Evolutionary conservation across 2,888 invertebrate species (phyloP).

Genomic region (Acanthopleura granulata): DNA sequence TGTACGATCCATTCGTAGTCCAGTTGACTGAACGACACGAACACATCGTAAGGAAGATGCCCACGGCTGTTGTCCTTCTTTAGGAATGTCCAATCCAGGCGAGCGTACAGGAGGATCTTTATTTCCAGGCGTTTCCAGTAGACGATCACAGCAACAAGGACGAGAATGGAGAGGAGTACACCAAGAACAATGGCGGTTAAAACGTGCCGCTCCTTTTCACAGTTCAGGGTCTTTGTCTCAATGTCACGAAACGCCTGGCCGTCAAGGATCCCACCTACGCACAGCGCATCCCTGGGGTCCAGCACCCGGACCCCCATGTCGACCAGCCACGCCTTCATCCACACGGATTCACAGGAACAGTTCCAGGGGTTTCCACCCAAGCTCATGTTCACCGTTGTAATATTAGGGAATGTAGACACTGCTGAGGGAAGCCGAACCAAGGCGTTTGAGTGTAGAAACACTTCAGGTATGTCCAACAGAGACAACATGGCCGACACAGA

Average conservation of each 20-base stretch:
- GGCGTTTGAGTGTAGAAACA: not conserved
- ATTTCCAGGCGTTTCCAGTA: not conserved
- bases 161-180: not conserved
- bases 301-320: not conserved
- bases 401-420: not conserved
- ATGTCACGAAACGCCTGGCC: not conserved
- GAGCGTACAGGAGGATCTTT: not conserved
- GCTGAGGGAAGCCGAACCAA: not conserved
- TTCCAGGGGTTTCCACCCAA: not conserved
- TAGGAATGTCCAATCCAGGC: not conserved
- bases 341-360: not conserved
- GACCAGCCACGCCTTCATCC: not conserved
- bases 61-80: not conserved
- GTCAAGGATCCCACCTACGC: not conserved
- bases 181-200: not conserved
- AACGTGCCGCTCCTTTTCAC: not conserved
- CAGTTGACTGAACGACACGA: slow-evolving; percentile 89
- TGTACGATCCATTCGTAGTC: slow-evolving; percentile 89
- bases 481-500: not conserved
- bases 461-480: not conserved
- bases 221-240: not conserved
- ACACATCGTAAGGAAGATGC: slow-evolving; percentile 77
- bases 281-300: not conserved
- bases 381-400: not conserved
- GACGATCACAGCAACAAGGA: not conserved